phyloP scores from a whole-genome alignment of 2,797 vertebrate species.

The Graptemys geographica region DNA sequence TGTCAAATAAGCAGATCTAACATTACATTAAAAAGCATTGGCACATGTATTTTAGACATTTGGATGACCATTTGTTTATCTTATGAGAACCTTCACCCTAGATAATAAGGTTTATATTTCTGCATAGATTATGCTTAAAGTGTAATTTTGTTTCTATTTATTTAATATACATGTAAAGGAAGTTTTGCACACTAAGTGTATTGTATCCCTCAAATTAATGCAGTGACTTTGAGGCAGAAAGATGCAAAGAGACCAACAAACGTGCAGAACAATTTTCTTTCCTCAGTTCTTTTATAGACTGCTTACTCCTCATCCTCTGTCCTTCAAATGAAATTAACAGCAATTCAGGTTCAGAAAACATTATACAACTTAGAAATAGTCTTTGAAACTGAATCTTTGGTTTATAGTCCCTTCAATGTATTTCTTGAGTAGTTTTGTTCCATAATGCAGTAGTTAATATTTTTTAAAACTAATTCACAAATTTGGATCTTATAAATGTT shows the following conservation, averaged over 20 bases:
- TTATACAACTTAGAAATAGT: constrained; percentile 42
- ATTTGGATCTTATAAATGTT: not conserved
- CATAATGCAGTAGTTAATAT: not conserved
- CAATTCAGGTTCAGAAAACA: constrained; percentile 14
- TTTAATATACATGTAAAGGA: not conserved
- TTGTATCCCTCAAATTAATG: not conserved
- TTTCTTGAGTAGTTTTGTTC: constrained; percentile 42
- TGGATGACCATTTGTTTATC: constrained; percentile 27
- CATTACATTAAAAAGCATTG: not conserved
- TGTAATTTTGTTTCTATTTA: not conserved
- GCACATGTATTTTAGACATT: not conserved
- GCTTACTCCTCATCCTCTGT: not conserved
- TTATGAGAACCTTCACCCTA: not conserved
- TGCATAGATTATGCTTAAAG: not conserved
- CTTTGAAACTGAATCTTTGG: constrained; percentile 31
- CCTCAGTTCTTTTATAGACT: not conserved
- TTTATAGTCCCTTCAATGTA: not conserved
- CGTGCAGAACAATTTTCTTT: not conserved
- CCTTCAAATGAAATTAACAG: not conserved
- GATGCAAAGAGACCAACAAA: not conserved
- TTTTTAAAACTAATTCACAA: constrained; percentile 34
- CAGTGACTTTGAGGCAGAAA: not conserved
- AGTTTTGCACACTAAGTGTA: not conserved
- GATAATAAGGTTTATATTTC: not conserved
- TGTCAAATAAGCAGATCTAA: constrained; percentile 1